Evolutionary conservation across 1,140 invertebrate genomes (phyloP), one percentile per base, ranked within the genome.

Genomic region (Anoplolepis gracilipes): DNA sequence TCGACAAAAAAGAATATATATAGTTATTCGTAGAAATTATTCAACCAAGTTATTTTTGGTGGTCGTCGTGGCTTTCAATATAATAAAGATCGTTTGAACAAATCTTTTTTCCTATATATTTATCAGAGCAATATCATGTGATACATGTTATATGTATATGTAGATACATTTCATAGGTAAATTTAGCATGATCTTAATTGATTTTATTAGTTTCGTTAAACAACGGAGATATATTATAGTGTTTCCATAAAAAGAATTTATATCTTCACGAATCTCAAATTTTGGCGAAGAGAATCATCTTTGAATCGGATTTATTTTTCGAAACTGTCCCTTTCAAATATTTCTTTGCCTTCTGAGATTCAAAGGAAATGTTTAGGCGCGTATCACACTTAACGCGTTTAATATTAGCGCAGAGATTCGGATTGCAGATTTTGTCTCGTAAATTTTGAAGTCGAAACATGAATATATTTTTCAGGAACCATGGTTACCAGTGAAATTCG

Each of bases 391-490:
- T 55, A 46, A 33, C 33, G 33, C 67, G 36, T 39, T 25, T 59
- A 28, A 4, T 59, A 33, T 25, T 8, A 22, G 2, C 13, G 1
- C 8, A n/a, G 22, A 16, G 67, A 61, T 42, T 11, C 67, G 77
- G 28, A 62, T 77, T 22, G 39, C 25, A 33, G 77, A 55, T 79
- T 59, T n/a, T n/a, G n/a, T n/a, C 16, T 13, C 2, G 7, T 22
- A 42, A 36, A 30, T 53, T 72, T 59, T 81, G 36, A 82, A 82
- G 78, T 73, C 53, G 65, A 72, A 53, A 72, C 19, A 36, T 13
- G 53, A 72, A 72, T 82, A 46, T 28, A 82, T 82, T 59, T 82
- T 82, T 82, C 53, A 82, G 19, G 67, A 72, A 13, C 25, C n/a
- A 46, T 13, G 25, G 25, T 82, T 72, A 69, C 53, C 53, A 39